Percentiles rank a stretch among this genome's conserved stretches.
phyloP scores from a whole-genome alignment of 2,113 vertebrate species.

The Tachycineta bicolor region DNA sequence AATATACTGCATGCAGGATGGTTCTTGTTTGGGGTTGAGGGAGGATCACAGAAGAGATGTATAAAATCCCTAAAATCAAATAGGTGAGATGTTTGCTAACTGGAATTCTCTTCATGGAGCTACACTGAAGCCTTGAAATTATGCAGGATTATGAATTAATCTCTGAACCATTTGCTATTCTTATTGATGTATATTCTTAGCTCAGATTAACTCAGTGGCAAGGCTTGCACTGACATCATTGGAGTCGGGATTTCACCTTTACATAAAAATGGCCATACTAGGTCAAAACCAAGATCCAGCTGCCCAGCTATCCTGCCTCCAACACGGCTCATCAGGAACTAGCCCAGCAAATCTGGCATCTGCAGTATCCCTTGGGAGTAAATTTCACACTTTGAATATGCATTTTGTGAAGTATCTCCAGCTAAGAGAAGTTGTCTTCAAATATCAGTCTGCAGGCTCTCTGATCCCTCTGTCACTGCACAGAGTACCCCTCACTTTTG shows the following conservation, averaged over 20 bases:
- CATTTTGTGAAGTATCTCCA: not conserved
- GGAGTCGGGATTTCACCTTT: not conserved
- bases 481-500: not conserved
- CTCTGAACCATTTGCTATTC: constrained; percentile 43
- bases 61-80: constrained; percentile 36
- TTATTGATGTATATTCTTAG: constrained; percentile 32
- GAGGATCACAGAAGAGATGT: constrained; percentile 55
- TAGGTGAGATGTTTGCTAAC: constrained; percentile 21
- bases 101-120: not conserved
- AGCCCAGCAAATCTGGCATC: not conserved
- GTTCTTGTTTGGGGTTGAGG: not conserved
- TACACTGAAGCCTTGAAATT: constrained; percentile 40
- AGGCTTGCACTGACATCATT: constrained; percentile 18
- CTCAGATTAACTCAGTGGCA: constrained; percentile 37
- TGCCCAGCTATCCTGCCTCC: not conserved
- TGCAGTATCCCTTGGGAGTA: not conserved
- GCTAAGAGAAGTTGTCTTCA: not conserved
- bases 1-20: constrained; percentile 44
- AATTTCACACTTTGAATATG: not conserved
- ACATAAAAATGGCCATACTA: constrained; percentile 4
- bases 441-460: not conserved
- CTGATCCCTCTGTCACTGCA: not conserved
- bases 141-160: constrained; percentile 65
- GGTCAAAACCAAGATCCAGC: constrained; percentile 14
- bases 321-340: not conserved